Evolutionary conservation across 2,113 vertebrate species (phyloP).

Genomic region (Limnothrissa miodon): DNA sequence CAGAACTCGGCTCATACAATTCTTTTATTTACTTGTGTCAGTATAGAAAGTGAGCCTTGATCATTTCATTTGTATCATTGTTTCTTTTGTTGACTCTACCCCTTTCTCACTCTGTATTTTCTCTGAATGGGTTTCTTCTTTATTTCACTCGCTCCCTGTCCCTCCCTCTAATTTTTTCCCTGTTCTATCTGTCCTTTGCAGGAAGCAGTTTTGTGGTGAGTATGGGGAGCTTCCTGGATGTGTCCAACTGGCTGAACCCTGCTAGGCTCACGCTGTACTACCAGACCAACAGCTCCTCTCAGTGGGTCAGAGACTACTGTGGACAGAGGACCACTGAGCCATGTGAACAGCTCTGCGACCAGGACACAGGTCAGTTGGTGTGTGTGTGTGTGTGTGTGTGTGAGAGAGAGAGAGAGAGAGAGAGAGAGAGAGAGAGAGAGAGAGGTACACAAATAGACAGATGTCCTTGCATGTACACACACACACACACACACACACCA

Average conservation of each 20-base stretch:
- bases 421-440: too few species aligned
- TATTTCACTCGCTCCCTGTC: background rate
- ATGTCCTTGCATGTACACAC: constrained; percentile 10
- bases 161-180: too few species aligned
- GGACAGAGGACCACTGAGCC: constrained; percentile 92
- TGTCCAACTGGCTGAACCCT: constrained; percentile 96
- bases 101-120: too few species aligned
- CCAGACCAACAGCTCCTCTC: constrained; percentile 90
- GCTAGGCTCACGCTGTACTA: constrained; percentile 94
- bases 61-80: too few species aligned
- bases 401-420: too few species aligned
- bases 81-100: too few species aligned
- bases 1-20: background rate
- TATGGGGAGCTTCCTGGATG: constrained; percentile 93
- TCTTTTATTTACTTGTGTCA: too few species aligned
- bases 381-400: background rate
- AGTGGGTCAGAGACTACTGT: constrained; percentile 93
- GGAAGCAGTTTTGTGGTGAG: constrained; percentile 98
- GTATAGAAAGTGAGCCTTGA: too few species aligned
- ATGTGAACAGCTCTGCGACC: constrained; percentile 94
- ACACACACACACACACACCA: background rate
- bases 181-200: constrained; percentile 52
- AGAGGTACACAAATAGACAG: too few species aligned
- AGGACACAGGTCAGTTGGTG: constrained; percentile 85
- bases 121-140: background rate